Evolutionary conservation across 2,797 vertebrate species (phyloP), one percentile per base, ranked within the genome.

Genomic region (Molossus molossus): DNA sequence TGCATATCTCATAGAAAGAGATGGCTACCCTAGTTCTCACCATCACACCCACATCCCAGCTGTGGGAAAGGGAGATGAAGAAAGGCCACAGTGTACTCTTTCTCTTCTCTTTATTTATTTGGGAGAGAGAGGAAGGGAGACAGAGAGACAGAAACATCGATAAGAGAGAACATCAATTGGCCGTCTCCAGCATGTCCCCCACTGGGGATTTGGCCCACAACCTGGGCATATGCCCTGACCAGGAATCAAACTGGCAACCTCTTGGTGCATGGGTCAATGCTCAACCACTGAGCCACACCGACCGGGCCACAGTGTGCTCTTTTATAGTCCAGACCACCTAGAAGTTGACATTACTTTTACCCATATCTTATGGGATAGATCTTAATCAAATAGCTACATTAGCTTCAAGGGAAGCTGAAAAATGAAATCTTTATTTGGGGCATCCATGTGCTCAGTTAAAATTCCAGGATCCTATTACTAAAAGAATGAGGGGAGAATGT

Each of bases 381-480:
- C 1, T 53, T 87, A 69, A 53, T 57, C 23, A 69, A 73, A 87
- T 73, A 25, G 25, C 25, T 81, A 65, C 0, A 33, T 25, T 72
- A 86, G 21, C 17, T 86, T 76, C 29, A 85, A 21, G 40, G 25
- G 50, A 67, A 27, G 10, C 23, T 81, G 5, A 73, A 67, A 62
- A 87, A 62, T 83, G n/a, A 88, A 21, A 79, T 69, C 21, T 33
- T 92, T 67, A 94, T 86, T 45, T 23, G 72, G 5, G 27, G 5
- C 4, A 45, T 77, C 14, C 14, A 15, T 23, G 1, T 67, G n/a
- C 9, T 94, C 25, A 69, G 18, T 55, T 87, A 69, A 89, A 53
- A 87, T 83, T n/a, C 17, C 25, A 90, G 29, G 6, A 2, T 53
- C 86, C 27, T 23, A 18, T 53, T 82, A 33, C 23, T 67, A 60